These are phyloP conservation scores for Siniperca undulata DNA, from an alignment of 2,797 vertebrate genomes.

Conservation along the genomic window DNA sequence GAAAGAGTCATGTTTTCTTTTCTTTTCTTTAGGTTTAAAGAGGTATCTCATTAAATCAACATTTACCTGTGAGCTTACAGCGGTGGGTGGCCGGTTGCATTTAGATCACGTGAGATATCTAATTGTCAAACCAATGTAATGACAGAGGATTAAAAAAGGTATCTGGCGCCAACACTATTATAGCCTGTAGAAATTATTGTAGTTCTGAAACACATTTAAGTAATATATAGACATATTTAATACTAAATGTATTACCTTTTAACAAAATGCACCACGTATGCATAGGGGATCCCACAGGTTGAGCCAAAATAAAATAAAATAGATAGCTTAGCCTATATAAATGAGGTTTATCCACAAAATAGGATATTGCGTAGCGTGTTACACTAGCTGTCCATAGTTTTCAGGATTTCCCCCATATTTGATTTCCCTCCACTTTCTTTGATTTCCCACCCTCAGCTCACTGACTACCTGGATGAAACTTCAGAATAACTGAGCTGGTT, in stretches of 20 bases:
- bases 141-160: too few species aligned
- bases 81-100: neutral
- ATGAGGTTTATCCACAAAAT: neutral
- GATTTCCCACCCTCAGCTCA: neutral
- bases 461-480: slow-evolving; percentile 19
- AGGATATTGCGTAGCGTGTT: too few species aligned
- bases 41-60: neutral
- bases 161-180: too few species aligned
- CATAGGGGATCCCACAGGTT: neutral
- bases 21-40: neutral
- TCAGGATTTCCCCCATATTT: neutral
- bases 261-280: neutral
- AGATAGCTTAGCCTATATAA: neutral
- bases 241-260: neutral
- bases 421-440: neutral
- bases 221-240: neutral
- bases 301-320: neutral
- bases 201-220: neutral
- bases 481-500: slow-evolving; percentile 7
- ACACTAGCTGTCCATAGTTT: neutral
- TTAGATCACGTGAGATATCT: neutral
- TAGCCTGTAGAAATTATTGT: neutral
- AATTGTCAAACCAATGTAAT: neutral
- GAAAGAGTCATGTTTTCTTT: neutral
- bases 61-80: neutral